A percentile compares a stretch with the other conserved stretches of the same genome.
phyloP scores from a whole-genome alignment of 2,888 invertebrate species.

The Chironomus riparius region DNA sequence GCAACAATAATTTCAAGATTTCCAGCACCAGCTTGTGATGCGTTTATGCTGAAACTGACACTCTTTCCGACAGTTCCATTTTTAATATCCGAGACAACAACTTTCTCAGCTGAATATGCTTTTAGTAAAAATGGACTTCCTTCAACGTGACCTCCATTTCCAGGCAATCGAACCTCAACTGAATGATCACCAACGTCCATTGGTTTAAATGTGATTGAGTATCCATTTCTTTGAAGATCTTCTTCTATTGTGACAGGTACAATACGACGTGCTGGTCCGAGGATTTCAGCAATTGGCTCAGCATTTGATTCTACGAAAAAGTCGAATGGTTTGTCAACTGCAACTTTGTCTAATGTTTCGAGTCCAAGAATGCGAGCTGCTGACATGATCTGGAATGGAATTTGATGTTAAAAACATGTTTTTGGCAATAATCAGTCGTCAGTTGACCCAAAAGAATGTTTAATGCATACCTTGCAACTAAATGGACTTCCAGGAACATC shows the following conservation, averaged over 20 bases:
- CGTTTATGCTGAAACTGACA: constrained; percentile 86
- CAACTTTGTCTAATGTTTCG: constrained; percentile 80
- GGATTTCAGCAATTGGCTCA: constrained; percentile 70
- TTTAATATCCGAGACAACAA: constrained; percentile 89
- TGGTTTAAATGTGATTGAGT: constrained; percentile 65
- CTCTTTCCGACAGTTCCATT: constrained; percentile 86
- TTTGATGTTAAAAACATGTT: no score
- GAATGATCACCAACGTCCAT: constrained; percentile 90
- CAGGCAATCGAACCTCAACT: constrained; percentile 59
- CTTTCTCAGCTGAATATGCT: constrained; percentile 90
- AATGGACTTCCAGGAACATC: constrained; percentile 73
- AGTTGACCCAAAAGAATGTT: no score
- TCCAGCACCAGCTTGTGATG: constrained; percentile 80
- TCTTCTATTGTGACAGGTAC: constrained; percentile 54
- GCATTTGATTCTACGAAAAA: constrained; percentile 82
- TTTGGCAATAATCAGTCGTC: no score
- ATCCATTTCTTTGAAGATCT: constrained; percentile 39
- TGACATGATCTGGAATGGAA: constrained; percentile 62
- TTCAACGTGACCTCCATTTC: constrained; percentile 70
- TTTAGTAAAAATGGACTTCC: constrained; percentile 94
- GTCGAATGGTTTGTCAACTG: constrained; percentile 72
- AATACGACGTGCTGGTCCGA: constrained; percentile 62
- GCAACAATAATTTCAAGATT: constrained; percentile 97
- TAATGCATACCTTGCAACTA: constrained; percentile 49
- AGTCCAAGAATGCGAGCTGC: constrained; percentile 76